A percentile compares a stretch with the other conserved stretches of the same genome.
These are phyloP conservation scores for Pachypeltis micranthus DNA, from an alignment of 1,140 invertebrate genomes.

Conservation along the genomic window DNA sequence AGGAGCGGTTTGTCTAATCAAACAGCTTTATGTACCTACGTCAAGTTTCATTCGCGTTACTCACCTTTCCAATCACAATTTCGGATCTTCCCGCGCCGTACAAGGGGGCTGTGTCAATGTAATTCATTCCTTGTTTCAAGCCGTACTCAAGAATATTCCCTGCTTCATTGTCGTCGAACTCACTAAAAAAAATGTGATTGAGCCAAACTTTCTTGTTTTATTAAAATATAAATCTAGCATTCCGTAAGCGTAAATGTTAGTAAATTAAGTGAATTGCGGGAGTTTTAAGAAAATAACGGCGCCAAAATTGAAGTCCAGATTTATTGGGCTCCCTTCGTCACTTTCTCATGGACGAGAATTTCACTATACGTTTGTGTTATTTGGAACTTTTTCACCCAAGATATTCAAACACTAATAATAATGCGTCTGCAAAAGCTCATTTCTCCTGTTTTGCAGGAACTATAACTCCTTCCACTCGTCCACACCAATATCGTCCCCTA, in stretches of 20 bases:
- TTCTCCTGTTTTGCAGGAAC: too few relatives aligned
- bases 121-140: constrained; percentile 72
- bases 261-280: not conserved
- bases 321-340: too few relatives aligned
- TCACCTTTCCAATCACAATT: constrained; percentile 65
- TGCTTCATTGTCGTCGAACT: constrained; percentile 47
- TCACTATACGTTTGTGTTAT: too few relatives aligned
- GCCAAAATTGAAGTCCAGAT: not conserved
- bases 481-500: too few relatives aligned
- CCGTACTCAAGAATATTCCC: constrained; percentile 55
- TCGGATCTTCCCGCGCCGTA: constrained; percentile 82
- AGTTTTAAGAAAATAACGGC: not conserved
- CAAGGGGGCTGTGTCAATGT: constrained; percentile 82
- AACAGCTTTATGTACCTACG: not conserved
- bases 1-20: not conserved
- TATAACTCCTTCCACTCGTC: too few relatives aligned
- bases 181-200: too few relatives aligned
- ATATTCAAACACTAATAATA: too few relatives aligned
- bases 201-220: constrained; percentile 19
- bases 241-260: not conserved
- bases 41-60: constrained; percentile 16
- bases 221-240: constrained; percentile 6
- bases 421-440: too few relatives aligned
- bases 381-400: too few relatives aligned
- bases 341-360: too few relatives aligned